A percentile compares a stretch with the other conserved stretches of the same genome.
Evolutionary conservation across 2,113 vertebrate species (phyloP).

Genomic region (Mustela lutreola): DNA sequence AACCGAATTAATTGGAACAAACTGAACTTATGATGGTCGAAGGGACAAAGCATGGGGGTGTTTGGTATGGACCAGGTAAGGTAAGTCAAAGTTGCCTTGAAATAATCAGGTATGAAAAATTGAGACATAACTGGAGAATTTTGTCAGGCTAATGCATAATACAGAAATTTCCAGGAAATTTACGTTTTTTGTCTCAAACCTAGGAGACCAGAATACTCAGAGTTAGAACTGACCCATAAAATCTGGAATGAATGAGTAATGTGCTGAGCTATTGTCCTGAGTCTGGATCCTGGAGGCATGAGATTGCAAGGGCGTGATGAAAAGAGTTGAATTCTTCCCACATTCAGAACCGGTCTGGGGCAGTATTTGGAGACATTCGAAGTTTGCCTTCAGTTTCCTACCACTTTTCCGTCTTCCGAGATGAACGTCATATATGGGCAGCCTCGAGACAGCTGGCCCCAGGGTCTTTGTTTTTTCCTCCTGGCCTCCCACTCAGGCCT

Average conservation of each 20-base stretch:
- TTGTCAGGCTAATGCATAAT: neutral
- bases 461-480: neutral
- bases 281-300: neutral
- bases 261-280: neutral
- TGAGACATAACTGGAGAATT: conserved; percentile 5
- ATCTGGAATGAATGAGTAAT: neutral
- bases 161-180: neutral
- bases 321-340: neutral
- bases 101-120: neutral
- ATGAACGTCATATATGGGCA: neutral
- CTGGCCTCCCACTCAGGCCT: neutral
- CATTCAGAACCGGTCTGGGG: neutral
- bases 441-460: neutral
- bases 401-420: neutral
- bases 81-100: neutral
- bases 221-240: conserved; percentile 23
- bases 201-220: conserved; percentile 13
- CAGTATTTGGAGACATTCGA: neutral
- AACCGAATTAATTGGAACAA: neutral
- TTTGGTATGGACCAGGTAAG: neutral
- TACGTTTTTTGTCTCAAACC: conserved; percentile 37
- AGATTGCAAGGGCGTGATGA: neutral
- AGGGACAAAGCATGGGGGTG: neutral
- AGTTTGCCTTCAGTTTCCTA: neutral
- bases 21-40: neutral